Percentiles rank a stretch among this genome's conserved stretches.
Evolutionary conservation across 2,113 vertebrate genomes (phyloP).

Genomic region (Lycaon pictus): DNA sequence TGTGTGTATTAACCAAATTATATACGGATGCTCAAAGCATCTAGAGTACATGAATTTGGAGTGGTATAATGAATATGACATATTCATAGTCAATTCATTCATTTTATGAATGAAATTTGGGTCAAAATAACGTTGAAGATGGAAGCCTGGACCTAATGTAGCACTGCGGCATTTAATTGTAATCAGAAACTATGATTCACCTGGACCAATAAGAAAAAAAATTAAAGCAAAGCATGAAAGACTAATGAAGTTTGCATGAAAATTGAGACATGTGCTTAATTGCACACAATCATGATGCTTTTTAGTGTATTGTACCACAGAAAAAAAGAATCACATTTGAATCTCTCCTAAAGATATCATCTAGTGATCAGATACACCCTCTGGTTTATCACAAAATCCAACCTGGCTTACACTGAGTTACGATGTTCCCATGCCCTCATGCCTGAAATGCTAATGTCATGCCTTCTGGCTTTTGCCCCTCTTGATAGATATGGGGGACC

Average conservation of each 20-base stretch:
- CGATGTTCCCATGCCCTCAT: neutral
- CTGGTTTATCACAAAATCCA: neutral
- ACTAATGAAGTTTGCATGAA: conserved; percentile 20
- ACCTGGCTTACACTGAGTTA: neutral
- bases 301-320: neutral
- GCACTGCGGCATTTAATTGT: neutral
- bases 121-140: conserved; percentile 34
- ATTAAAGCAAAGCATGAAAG: neutral
- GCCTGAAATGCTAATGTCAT: neutral
- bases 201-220: conserved; percentile 12
- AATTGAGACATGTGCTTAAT: neutral
- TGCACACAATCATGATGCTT: neutral
- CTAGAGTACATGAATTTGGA: neutral
- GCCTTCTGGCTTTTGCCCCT: neutral
- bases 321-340: neutral
- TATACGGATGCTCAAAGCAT: neutral
- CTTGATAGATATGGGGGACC: neutral
- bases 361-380: neutral
- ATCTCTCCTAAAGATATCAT: conserved; percentile 18
- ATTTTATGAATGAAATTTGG: conserved; percentile 49
- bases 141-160: neutral
- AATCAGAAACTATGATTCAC: neutral
- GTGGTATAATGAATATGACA: neutral
- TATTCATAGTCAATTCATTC: neutral
- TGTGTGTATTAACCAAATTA: conserved; percentile 19